A percentile compares a stretch with the other conserved stretches of the same genome.
Evolutionary conservation across 2,113 vertebrate genomes (phyloP).

Genomic region (Ariopsis seemanni): DNA sequence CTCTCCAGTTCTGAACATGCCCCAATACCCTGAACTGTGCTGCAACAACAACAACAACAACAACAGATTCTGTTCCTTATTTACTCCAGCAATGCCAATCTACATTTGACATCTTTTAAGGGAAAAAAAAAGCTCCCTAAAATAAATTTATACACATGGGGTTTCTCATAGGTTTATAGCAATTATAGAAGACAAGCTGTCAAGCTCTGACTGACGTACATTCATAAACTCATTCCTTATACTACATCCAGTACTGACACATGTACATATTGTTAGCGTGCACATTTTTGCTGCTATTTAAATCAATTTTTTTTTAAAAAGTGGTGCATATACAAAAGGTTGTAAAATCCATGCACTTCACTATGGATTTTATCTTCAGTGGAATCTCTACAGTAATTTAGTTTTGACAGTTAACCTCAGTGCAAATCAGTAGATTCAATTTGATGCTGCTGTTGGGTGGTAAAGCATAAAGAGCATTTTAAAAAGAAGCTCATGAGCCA

Average conservation of each 20-base stretch:
- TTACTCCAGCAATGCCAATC: constrained; percentile 35
- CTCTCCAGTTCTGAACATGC: background rate
- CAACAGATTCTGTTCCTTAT: constrained; percentile 46
- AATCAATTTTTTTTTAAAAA: background rate
- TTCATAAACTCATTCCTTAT: background rate
- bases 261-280: background rate
- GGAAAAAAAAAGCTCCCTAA: background rate
- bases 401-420: constrained; percentile 34
- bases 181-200: constrained; percentile 13
- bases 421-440: constrained; percentile 43
- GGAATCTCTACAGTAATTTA: background rate
- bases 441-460: constrained; percentile 10
- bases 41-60: background rate
- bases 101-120: constrained; percentile 5
- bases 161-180: background rate
- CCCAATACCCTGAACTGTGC: constrained; percentile 13
- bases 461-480: constrained; percentile 18
- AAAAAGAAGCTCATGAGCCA: constrained; percentile 36
- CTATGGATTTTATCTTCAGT: background rate
- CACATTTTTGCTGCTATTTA: background rate
- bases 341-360: background rate
- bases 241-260: background rate
- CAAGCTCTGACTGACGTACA: background rate
- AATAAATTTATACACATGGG: background rate
- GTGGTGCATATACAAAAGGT: background rate